These are phyloP conservation scores for Orycteropus afer DNA, from an alignment of 2,113 vertebrate genomes.

Conservation along the genomic window DNA sequence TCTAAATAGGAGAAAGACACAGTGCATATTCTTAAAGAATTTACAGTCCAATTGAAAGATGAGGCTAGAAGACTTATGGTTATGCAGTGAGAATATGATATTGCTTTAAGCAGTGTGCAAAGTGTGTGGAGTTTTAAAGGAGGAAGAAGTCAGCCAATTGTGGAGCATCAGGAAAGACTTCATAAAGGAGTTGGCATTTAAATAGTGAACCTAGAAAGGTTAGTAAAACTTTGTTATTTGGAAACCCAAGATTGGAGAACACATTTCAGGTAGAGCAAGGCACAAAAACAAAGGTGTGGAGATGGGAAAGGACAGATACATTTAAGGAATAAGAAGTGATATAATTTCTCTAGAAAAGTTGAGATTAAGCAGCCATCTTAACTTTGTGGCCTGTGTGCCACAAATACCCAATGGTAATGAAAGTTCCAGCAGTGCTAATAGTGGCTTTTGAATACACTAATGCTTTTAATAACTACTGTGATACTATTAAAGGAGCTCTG, in stretches of 20 bases:
- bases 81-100: background rate
- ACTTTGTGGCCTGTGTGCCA: background rate
- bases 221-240: conserved; percentile 2
- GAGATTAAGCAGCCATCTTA: conserved; percentile 7
- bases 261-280: background rate
- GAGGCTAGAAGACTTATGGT: background rate
- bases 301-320: background rate
- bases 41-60: background rate
- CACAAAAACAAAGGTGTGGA: background rate
- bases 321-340: background rate
- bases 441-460: conserved; percentile 23
- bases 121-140: background rate
- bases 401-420: background rate
- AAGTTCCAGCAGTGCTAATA: background rate
- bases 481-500: too few species aligned
- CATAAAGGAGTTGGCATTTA: background rate
- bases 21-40: background rate
- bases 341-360: background rate
- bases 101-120: background rate
- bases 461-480: background rate
- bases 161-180: background rate
- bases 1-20: background rate
- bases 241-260: background rate
- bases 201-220: background rate
- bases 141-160: background rate